Base-by-base conservation (phyloP, 2,113 vertebrate genomes). In the Burhinus oedicnemus region DNA sequence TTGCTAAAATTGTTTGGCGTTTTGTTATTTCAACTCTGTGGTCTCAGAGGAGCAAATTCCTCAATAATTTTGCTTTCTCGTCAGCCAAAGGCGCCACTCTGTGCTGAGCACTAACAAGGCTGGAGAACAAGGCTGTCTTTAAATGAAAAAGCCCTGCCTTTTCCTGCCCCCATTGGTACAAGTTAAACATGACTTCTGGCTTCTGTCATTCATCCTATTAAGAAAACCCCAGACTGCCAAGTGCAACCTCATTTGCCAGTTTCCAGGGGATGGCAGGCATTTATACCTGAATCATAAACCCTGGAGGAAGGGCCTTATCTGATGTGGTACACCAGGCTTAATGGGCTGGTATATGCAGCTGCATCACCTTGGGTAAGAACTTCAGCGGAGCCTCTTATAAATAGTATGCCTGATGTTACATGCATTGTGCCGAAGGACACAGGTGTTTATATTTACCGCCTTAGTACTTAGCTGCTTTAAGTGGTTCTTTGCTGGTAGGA, bases 361-460 rank as follows among this genome's bases (percentile, higher is more conserved):
- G 97, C 95, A 96, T 85, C 88, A 95, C 90, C 96, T 79, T 95
- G 83, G 91, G 87, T 97, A 77, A 96, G 84, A 96, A n/a, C 94
- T 94, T 83, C 66, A 93, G 8, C 93, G 83, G 78, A 36, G 6
- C 54, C 70, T 94, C 58, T 85, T 54, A 30, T n/a, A 91, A 95
- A 81, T 30, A 81, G 44, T 58, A 9, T 80, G 84, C 93, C 49
- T 87, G 89, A 44, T 42, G 57, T 70, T 79, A 54, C 84, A 60
- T 36, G 62, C 69, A 9, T 32, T 87, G 8, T 25, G 94, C 91
- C 15, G 6, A 91, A 66, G 77, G 91, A 97, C 66, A 66, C 8
- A 3, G 87, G 81, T 95, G 78, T 88, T 97, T 74, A 3, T 88
- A 44, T 95, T 93, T 62, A 90, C 91, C 21, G 70, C 25, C 45